A percentile compares a stretch with the other conserved stretches of the same genome.
phyloP scores from a whole-genome alignment of 1,140 invertebrate species.

The Papilio dardanus region DNA sequence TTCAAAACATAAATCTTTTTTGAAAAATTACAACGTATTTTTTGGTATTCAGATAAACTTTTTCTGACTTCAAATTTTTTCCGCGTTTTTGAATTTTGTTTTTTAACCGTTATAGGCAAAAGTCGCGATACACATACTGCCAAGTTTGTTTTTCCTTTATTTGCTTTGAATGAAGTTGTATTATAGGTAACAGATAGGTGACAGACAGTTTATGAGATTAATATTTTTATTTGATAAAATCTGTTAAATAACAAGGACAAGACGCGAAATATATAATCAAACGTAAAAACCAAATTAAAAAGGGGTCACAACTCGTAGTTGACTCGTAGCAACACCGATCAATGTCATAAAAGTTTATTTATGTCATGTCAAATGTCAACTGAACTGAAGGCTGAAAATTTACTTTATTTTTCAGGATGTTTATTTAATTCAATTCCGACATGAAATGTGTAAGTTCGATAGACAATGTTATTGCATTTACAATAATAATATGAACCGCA shows the following conservation, averaged over 20 bases:
- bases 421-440: neutral
- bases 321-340: neutral
- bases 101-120: neutral
- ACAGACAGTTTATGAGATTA: no score
- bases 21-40: neutral
- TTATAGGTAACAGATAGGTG: neutral
- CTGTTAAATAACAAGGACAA: no score
- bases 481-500: neutral
- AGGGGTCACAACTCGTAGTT: no score
- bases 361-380: neutral
- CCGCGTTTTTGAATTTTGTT: neutral
- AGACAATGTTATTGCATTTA: neutral
- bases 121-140: neutral
- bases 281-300: no score
- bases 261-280: no score
- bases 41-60: neutral
- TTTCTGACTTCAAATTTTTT: neutral
- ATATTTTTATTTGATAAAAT: no score
- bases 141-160: neutral
- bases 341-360: neutral
- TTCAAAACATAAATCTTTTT: neutral
- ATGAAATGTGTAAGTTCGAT: neutral
- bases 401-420: neutral
- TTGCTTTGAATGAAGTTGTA: neutral
- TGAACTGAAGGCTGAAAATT: neutral